Base-by-base conservation (phyloP, 2,113 vertebrate species). In the Onychorhynchus coronatus region DNA sequence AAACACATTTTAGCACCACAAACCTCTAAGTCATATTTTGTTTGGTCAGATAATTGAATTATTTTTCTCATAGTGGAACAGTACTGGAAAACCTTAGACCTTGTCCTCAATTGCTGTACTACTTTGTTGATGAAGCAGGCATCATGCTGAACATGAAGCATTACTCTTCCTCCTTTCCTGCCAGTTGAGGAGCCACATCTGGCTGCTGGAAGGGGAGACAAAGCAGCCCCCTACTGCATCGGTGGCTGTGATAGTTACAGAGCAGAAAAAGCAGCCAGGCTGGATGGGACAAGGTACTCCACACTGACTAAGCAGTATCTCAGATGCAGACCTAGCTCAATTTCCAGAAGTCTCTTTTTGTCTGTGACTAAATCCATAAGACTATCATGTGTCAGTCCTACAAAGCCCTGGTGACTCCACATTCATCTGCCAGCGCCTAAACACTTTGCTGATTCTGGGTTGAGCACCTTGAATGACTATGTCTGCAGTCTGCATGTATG, bases 401-500 rank as follows among this genome's bases (percentile, higher is more conserved):
- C 27, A 73, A 88, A 88, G 17, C 28, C 41, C 28, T 46, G 22
- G 6, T 87, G 81, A 31, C 31, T 77, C 46, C 58, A 28, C 0
- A 0, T 41, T 85, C 52, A 25, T 58, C 41, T 73, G 8, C 11
- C 31, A 66, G 31, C n/a, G 71, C 13, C 8, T 53, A n/a, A 62
- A 58, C 16, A 9, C 23, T 39, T 65, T 87, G 16, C 13, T 87
- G 19, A 49, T 65, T 66, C 49, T 35, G 35, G 30, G 24, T 44
- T 55, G n/a, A 55, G 28, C 50, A 33, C 30, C 25, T 30, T 41
- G 46, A 81, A 52, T 2, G 4, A 65, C 44, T 31, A 8, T 0
- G 1, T 16, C 50, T 66, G 47, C 46, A 44, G 1, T 14, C 55
- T 66, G 44, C 46, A 49, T 0, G 0, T 2, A 8, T 18, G 39